These are phyloP conservation scores for Gymnocheta viridis DNA, from an alignment of 2,888 invertebrate genomes.

Conservation along the genomic window DNA sequence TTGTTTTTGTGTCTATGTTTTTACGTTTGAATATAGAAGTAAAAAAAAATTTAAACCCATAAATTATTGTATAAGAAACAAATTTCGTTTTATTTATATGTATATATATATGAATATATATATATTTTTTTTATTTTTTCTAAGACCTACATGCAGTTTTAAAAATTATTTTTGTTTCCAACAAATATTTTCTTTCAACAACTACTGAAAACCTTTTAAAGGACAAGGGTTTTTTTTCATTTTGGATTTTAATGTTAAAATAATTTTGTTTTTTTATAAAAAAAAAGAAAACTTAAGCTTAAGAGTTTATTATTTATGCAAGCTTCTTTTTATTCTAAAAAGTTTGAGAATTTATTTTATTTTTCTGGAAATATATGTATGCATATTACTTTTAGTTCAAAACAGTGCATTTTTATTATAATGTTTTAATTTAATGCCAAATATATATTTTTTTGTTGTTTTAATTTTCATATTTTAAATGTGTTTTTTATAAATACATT, in stretches of 20 bases:
- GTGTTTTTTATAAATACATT: conserved; percentile 7
- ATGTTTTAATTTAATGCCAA: conserved; percentile 58
- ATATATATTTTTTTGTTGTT: conserved; percentile 29
- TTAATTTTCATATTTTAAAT: conserved; percentile 31
- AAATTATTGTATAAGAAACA: background rate
- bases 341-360: conserved; percentile 35
- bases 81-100: background rate
- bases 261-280: conserved; percentile 11
- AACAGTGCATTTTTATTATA: conserved; percentile 53
- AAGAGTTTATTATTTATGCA: conserved; percentile 51
- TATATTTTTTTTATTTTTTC: conserved; percentile 11
- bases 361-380: conserved; percentile 23
- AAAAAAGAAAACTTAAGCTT: conserved; percentile 11
- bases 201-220: conserved; percentile 48
- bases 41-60: conserved; percentile 25
- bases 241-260: conserved; percentile 6
- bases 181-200: conserved; percentile 13
- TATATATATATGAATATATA: too few relatives aligned
- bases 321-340: conserved; percentile 61
- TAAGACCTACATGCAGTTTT: conserved; percentile 56
- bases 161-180: conserved; percentile 34
- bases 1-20: conserved; percentile 7
- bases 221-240: background rate
- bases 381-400: conserved; percentile 50
- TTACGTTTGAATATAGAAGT: background rate